Conservation (phyloP, 2,797 vertebrate genomes). For the Cyprinella venusta region DNA sequence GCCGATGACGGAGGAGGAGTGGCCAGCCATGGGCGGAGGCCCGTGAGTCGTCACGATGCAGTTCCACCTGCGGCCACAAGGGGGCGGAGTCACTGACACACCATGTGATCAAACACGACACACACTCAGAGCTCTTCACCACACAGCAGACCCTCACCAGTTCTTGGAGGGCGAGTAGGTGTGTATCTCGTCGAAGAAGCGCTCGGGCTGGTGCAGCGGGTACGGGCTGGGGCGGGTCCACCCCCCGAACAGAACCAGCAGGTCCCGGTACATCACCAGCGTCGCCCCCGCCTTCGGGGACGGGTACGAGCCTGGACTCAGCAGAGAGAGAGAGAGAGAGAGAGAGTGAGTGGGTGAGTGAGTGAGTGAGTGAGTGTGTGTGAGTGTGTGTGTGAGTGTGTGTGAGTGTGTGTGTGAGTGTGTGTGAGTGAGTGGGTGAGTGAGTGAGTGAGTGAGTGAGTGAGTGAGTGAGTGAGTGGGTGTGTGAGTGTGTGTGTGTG, state of each 20-base stretch:
- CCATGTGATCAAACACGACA: too few relatives aligned
- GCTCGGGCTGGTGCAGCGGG: conserved; percentile 95
- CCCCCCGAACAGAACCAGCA: conserved; percentile 95
- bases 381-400: too few relatives aligned
- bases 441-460: too few relatives aligned
- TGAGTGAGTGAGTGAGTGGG: too few relatives aligned
- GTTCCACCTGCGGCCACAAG: conserved; percentile 87
- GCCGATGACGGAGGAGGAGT: conserved; percentile 94
- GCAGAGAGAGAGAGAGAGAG: not conserved
- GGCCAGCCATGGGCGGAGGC: conserved; percentile 97
- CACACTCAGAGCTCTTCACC: too few relatives aligned
- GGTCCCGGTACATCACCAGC: conserved; percentile 93
- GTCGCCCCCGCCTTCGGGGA: conserved; percentile 98
- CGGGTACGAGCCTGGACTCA: conserved; percentile 90
- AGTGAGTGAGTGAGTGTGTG: too few relatives aligned
- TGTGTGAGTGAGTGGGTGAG: too few relatives aligned
- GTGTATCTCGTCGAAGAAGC: conserved; percentile 99
- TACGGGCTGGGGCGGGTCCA: conserved; percentile 98
- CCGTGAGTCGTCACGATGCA: conserved; percentile 97
- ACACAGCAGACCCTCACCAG: conserved; percentile 80
- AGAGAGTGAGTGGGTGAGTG: too few relatives aligned
- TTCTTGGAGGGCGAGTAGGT: conserved; percentile 98
- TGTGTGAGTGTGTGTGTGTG: too few relatives aligned
- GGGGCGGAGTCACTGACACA: not conserved
- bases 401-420: too few relatives aligned